Conservation (phyloP, 2,888 invertebrate genomes). For the Deroplatys truncata region DNA sequence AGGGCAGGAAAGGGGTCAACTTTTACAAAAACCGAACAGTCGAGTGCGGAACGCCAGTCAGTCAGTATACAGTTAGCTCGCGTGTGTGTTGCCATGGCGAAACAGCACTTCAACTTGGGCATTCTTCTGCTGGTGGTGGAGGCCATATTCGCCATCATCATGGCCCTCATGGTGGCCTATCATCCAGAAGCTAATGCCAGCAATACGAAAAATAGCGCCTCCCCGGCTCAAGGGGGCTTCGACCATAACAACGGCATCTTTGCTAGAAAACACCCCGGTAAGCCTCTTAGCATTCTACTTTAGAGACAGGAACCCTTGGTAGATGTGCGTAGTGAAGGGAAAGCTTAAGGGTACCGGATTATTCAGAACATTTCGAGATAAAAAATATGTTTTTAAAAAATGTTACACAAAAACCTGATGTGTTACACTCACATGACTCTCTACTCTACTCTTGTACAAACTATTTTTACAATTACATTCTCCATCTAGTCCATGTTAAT, state of each 20-base stretch:
- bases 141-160: conserved; percentile 43
- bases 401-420: too few relatives aligned
- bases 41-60: not conserved
- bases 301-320: too few relatives aligned
- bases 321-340: too few relatives aligned
- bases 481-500: too few relatives aligned
- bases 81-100: not conserved
- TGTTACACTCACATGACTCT: too few relatives aligned
- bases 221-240: conserved; percentile 33
- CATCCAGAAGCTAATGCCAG: conserved; percentile 45
- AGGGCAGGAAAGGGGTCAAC: not conserved
- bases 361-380: too few relatives aligned
- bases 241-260: not conserved
- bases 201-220: conserved; percentile 43
- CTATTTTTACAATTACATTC: too few relatives aligned
- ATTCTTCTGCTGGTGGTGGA: conserved; percentile 41
- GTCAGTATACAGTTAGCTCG: not conserved
- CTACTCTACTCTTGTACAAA: too few relatives aligned
- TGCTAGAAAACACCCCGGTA: not conserved
- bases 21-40: not conserved
- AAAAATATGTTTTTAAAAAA: too few relatives aligned
- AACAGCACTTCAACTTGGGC: not conserved
- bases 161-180: conserved; percentile 46
- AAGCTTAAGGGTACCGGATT: too few relatives aligned
- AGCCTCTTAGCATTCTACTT: not conserved